A percentile compares a stretch with the other conserved stretches of the same genome.
These are phyloP conservation scores for Tachystola acroxantha DNA, from an alignment of 2,888 invertebrate genomes.

Conservation along the genomic window DNA sequence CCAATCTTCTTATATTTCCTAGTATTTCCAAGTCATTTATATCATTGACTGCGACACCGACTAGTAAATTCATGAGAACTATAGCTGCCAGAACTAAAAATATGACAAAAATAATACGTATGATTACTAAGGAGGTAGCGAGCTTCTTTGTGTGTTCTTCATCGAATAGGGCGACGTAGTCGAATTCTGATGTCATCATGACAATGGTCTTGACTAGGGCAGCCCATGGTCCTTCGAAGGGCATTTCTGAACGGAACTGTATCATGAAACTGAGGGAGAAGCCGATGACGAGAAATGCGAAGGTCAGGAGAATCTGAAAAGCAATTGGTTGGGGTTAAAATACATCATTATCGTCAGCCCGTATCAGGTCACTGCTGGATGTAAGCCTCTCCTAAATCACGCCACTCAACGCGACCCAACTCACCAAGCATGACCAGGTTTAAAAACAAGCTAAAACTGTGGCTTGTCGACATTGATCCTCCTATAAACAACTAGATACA, in stretches of 20 bases:
- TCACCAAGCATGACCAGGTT: too few relatives aligned
- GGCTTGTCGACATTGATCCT: too few relatives aligned
- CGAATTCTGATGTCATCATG: slow-evolving; percentile 81
- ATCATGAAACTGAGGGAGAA: slow-evolving; percentile 78
- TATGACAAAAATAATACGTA: slow-evolving; percentile 69
- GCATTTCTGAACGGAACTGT: slow-evolving; percentile 67
- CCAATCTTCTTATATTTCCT: slow-evolving; percentile 73
- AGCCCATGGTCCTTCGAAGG: slow-evolving; percentile 72
- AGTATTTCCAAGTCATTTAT: slow-evolving; percentile 75
- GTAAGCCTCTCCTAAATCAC: too few relatives aligned
- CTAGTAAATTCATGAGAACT: slow-evolving; percentile 78
- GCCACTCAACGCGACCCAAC: too few relatives aligned
- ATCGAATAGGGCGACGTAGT: slow-evolving; percentile 70
- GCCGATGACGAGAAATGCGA: slow-evolving; percentile 71
- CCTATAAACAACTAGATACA: too few relatives aligned
- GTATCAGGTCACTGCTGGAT: too few relatives aligned
- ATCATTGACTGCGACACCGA: slow-evolving; percentile 79
- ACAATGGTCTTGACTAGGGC: slow-evolving; percentile 76
- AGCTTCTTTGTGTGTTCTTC: slow-evolving; percentile 54
- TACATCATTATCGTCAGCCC: too few relatives aligned
- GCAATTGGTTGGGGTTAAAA: too few relatives aligned
- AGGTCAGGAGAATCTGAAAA: slow-evolving; percentile 70
- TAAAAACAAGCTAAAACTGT: too few relatives aligned
- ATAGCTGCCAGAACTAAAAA: slow-evolving; percentile 77
- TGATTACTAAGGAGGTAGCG: slow-evolving; percentile 55